Evolutionary conservation across 2,113 vertebrate genomes (phyloP).

Genomic region (Microtus pennsylvanicus): DNA sequence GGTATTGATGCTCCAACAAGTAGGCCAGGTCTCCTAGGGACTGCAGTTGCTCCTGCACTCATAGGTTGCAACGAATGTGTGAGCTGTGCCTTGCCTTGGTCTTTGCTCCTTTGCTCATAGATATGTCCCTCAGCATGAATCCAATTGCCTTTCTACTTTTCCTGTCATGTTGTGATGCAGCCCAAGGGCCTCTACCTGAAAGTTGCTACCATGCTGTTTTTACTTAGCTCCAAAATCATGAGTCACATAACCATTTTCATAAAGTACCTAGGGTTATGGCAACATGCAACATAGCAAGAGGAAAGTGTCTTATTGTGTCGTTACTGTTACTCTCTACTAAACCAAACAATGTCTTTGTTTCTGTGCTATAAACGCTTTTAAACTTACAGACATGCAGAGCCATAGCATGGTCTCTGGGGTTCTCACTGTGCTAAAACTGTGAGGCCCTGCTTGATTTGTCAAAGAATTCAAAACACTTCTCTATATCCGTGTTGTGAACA

Average conservation of each 20-base stretch:
- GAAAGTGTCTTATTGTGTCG: neutral
- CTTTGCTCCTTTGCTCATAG: neutral
- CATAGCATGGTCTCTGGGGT: neutral
- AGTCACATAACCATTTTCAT: neutral
- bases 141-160: neutral
- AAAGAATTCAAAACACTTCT: neutral
- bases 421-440: neutral
- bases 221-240: neutral
- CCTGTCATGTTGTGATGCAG: rapidly evolving
- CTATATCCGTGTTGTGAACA: neutral
- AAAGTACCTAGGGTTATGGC: neutral
- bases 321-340: neutral
- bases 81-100: rapidly evolving
- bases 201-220: neutral
- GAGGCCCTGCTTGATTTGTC: neutral
- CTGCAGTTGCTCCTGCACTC: neutral
- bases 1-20: neutral
- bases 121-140: neutral
- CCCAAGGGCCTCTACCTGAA: neutral
- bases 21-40: neutral
- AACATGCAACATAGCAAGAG: neutral
- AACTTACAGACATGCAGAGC: neutral
- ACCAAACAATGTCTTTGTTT: neutral
- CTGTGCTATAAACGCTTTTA: neutral
- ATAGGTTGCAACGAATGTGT: neutral